These are phyloP conservation scores for Panthera uncia DNA, from an alignment of 2,113 vertebrate genomes.

Conservation along the genomic window DNA sequence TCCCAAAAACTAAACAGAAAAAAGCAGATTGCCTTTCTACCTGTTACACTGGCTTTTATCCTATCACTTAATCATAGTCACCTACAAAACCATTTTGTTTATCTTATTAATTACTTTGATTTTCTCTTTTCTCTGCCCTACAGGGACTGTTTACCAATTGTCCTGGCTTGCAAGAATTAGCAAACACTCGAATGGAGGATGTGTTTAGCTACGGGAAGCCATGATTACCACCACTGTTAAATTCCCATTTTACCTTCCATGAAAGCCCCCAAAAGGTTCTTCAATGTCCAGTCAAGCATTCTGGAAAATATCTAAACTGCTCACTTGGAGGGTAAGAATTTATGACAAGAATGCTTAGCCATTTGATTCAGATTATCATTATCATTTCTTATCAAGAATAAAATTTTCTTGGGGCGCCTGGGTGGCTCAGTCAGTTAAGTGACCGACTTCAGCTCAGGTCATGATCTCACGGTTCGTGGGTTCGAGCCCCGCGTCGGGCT, in stretches of 20 bases:
- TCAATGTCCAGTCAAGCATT: not conserved
- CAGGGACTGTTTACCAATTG: not conserved
- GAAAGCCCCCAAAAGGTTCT: not conserved
- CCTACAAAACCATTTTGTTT: not conserved
- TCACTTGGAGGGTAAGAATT: not conserved
- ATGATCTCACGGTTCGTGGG: too few relatives aligned
- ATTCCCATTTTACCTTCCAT: not conserved
- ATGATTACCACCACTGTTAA: not conserved
- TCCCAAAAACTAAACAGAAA: not conserved
- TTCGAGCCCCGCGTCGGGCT: too few relatives aligned
- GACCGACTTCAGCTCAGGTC: too few relatives aligned
- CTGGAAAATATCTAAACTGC: not conserved
- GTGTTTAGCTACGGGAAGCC: not conserved
- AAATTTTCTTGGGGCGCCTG: not conserved
- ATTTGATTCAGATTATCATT: slow-evolving; percentile 6
- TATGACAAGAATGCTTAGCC: not conserved
- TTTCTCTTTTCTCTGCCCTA: not conserved
- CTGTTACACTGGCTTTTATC: not conserved
- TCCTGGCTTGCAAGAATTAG: not conserved
- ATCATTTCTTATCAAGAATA: not conserved
- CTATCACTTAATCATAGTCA: not conserved
- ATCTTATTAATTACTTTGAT: not conserved
- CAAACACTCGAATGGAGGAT: not conserved
- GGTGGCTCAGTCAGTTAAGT: too few relatives aligned
- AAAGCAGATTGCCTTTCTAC: not conserved